Conservation (phyloP, 2,797 vertebrate genomes). For the Schizothorax lantsangensis region DNA sequence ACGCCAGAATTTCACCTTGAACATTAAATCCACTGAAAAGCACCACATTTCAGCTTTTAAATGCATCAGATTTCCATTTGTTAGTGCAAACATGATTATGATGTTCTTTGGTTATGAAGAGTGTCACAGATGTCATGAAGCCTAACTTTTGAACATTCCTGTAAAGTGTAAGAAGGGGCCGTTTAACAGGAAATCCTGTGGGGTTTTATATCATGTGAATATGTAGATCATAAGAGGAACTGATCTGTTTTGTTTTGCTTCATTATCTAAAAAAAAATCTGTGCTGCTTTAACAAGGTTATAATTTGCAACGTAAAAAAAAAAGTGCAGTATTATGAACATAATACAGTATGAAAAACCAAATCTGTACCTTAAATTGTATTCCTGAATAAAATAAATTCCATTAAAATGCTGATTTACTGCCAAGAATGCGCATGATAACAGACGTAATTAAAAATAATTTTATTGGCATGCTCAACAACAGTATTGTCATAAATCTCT, state of each 20-base stretch:
- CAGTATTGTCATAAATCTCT: slow-evolving; percentile 40
- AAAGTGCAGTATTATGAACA: neutral
- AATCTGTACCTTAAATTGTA: neutral
- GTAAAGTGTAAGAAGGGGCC: neutral
- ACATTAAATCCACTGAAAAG: neutral
- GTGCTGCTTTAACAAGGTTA: neutral
- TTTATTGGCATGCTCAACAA: slow-evolving; percentile 30
- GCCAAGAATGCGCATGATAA: neutral
- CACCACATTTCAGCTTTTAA: neutral
- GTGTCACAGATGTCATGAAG: neutral
- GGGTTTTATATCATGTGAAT: neutral
- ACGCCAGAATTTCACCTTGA: neutral
- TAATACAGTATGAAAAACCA: neutral
- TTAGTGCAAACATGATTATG: neutral
- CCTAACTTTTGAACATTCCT: neutral
- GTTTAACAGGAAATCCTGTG: slow-evolving; percentile 22
- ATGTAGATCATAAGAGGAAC: neutral
- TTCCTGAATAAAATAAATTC: neutral
- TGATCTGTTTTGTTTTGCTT: neutral
- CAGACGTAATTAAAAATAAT: slow-evolving; percentile 45
- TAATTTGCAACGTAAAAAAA: neutral
- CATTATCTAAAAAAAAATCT: neutral
- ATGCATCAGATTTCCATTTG: too few species aligned
- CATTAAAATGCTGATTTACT: neutral
- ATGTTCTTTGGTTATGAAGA: neutral